Conservation (phyloP, 2,113 vertebrate species). For the Solea senegalensis region DNA sequence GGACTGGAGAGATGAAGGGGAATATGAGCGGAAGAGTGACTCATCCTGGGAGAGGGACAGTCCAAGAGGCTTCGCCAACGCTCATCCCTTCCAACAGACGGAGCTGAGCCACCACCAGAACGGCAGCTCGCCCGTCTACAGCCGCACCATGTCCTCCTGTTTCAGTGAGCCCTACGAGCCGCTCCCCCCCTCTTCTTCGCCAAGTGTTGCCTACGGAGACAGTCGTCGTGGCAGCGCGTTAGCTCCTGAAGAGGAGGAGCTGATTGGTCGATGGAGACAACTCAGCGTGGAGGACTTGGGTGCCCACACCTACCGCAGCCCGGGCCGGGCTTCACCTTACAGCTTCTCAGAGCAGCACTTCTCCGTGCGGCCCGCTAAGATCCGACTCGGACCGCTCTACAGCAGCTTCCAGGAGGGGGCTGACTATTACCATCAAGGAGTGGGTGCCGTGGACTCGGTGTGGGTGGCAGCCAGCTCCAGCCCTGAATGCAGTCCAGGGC, state of each 20-base stretch:
- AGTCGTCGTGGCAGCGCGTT: conserved; percentile 84
- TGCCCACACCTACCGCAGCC: conserved; percentile 86
- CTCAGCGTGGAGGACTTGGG: conserved; percentile 93
- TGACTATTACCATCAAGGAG: conserved; percentile 87
- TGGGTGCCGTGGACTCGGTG: conserved; percentile 57
- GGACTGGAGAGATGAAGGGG: conserved; percentile 87
- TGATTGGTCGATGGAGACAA: conserved; percentile 90
- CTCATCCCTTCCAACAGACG: conserved; percentile 84
- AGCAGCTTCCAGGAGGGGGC: conserved; percentile 96
- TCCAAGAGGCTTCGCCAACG: conserved; percentile 84
- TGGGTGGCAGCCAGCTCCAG: conserved; percentile 80
- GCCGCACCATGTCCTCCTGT: conserved; percentile 89
- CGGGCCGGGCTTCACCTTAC: conserved; percentile 87
- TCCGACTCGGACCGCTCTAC: conserved; percentile 89
- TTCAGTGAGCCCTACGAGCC: conserved; percentile 91
- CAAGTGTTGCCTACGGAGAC: conserved; percentile 87
- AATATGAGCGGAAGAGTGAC: conserved; percentile 89
- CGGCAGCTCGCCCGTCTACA: conserved; percentile 86
- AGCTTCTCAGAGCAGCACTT: conserved; percentile 93
- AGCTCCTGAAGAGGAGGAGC: conserved; percentile 86
- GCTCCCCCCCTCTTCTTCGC: conserved; percentile 87
- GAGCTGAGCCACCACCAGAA: conserved; percentile 86
- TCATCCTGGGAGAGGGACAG: conserved; percentile 88
- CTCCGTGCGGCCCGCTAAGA: conserved; percentile 84
- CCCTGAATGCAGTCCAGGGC: conserved; percentile 85